Conservation (phyloP, 2,113 vertebrate species). For the Lasiurus cinereus region DNA sequence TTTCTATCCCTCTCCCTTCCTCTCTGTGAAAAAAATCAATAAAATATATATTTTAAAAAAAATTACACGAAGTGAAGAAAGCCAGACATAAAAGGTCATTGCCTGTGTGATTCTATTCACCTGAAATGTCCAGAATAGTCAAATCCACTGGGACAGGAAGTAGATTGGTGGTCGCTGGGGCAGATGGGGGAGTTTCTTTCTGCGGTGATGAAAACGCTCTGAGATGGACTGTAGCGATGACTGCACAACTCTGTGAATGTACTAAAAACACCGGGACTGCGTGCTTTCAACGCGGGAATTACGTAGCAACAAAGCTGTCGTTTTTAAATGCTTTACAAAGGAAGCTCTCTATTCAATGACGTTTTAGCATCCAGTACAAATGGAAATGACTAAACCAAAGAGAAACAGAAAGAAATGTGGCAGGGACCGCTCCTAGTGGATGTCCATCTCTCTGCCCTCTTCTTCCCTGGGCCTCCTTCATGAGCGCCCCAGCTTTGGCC, state of each 20-base stretch:
- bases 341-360: slow-evolving; percentile 35
- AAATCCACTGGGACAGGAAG: background rate
- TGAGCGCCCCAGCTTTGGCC: background rate
- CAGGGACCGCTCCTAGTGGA: background rate
- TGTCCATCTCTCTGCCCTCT: background rate
- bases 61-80: background rate
- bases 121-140: slow-evolving; percentile 8
- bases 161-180: background rate
- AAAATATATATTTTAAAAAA: too few species aligned
- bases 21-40: too few species aligned
- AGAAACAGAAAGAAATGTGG: background rate
- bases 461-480: background rate
- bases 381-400: slow-evolving; percentile 16
- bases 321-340: slow-evolving; percentile 32
- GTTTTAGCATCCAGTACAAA: slow-evolving; percentile 9
- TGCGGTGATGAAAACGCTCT: background rate
- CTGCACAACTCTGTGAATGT: background rate
- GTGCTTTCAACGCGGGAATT: background rate
- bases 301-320: background rate
- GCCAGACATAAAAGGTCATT: background rate
- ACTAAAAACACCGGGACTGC: slow-evolving; percentile 14
- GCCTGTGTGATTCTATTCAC: background rate
- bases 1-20: too few species aligned
- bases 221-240: background rate
- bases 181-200: background rate